Base-by-base conservation (phyloP, 2,888 invertebrate species). In the Globia sparganii region DNA sequence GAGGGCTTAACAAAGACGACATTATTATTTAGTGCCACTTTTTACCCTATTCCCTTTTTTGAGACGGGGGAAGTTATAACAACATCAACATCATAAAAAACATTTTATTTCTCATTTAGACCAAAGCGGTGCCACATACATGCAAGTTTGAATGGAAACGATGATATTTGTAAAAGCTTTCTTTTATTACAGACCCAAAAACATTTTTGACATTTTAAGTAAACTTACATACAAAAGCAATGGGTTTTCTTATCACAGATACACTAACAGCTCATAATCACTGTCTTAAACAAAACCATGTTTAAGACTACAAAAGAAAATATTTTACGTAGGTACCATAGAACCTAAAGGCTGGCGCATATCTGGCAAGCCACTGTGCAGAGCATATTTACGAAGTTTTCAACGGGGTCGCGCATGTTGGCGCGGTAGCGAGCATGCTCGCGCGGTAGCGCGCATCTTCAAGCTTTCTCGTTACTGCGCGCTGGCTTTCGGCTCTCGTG, bases 201-300 rank as follows among this genome's bases (percentile, higher is more conserved):
- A 5, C 11, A 46, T 62, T 70, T 74, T 67, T 9, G 0, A 3
- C n/a, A 53, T 61, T 62, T 69, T 31, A 65, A 72, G 64, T 75
- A 72, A 75, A 80, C 68, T 31, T 31, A 53, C 18, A 1, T 67
- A 46, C 15, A 65, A 66, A 69, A 76, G 85, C 71, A 80, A 80
- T 68, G 49, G n/a, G 5, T 56, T 21, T 31, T 64, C 69, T 81
- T 79, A 87, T 87, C 84, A 71, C 18, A 75, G 9, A 59, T 81
- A 77, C 59, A 43, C 76, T 72, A 87, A 87, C 73, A 75, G 28
- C 64, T 65, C 61, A 71, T 72, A 72, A 75, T 78, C 72, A 84
- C 46, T n/a, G 72, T 43, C 62, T 78, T 72, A 74, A 74, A 78
- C 70, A 81, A 81, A 77, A 67, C 72, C 75, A 75, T 76, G 67